A percentile compares a stretch with the other conserved stretches of the same genome.
Conservation (phyloP, 1,140 invertebrate genomes). For the Drosophila albomicans region DNA sequence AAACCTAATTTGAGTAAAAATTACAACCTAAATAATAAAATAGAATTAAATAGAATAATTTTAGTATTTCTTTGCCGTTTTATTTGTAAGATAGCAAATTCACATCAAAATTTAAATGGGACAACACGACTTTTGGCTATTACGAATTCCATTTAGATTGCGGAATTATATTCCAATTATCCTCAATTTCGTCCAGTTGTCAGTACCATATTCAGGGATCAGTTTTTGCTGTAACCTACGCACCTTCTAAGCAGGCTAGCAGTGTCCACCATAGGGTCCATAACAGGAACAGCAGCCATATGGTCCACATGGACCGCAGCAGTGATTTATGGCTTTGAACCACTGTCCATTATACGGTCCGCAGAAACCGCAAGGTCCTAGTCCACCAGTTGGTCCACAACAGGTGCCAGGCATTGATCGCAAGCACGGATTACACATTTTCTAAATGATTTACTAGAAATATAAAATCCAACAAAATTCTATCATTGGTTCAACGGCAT, state of each 20-base stretch:
- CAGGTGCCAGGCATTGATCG: slow-evolving; percentile 70
- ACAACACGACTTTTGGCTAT: slow-evolving; percentile 26
- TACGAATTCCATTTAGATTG: not conserved
- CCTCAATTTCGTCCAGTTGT: not conserved
- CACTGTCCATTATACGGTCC: slow-evolving; percentile 73
- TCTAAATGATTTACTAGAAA: not conserved
- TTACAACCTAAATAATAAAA: not conserved
- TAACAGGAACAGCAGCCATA: slow-evolving; percentile 71
- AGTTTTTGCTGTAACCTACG: slow-evolving; percentile 43
- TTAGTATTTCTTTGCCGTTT: not conserved
- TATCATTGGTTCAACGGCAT: not conserved
- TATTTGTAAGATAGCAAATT: not conserved
- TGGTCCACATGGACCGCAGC: slow-evolving; percentile 69
- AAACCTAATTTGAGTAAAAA: too few species aligned
- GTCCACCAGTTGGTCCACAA: slow-evolving; percentile 67
- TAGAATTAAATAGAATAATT: not conserved
- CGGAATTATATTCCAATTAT: not conserved
- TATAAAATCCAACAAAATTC: not conserved
- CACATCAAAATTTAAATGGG: slow-evolving; percentile 19
- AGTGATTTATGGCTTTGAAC: slow-evolving; percentile 66
- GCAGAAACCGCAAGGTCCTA: slow-evolving; percentile 67
- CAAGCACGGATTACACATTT: slow-evolving; percentile 70
- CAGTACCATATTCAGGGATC: slow-evolving; percentile 3
- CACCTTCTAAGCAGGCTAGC: slow-evolving; percentile 71
- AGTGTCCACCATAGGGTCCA: slow-evolving; percentile 66